These are phyloP conservation scores for Molossus alvarezi DNA, from an alignment of 2,797 vertebrate genomes.

Conservation along the genomic window DNA sequence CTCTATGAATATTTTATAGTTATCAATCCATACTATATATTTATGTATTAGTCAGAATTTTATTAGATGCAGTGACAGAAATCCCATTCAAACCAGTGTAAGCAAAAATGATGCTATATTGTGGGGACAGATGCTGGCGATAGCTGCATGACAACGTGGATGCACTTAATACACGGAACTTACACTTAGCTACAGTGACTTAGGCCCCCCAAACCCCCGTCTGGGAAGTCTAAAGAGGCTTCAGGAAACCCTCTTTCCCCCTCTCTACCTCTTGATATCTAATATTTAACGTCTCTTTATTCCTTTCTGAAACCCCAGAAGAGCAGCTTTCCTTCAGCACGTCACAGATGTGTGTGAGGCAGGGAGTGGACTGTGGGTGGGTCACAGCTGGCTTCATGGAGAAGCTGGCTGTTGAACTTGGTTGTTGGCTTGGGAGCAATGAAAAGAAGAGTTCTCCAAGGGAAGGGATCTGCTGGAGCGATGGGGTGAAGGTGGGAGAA, in stretches of 20 bases:
- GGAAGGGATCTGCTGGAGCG: background rate
- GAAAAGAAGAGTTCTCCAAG: background rate
- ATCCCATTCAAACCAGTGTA: background rate
- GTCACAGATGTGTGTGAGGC: background rate
- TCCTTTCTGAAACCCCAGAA: background rate
- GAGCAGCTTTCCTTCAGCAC: background rate
- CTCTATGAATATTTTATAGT: conserved; percentile 9
- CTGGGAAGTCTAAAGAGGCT: background rate
- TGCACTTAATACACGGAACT: background rate
- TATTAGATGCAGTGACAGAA: conserved; percentile 19
- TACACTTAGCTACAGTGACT: background rate
- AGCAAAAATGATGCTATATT: conserved; percentile 7
- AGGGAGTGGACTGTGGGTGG: background rate
- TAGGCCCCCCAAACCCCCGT: accelerated
- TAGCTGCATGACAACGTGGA: background rate
- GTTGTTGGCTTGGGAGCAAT: background rate
- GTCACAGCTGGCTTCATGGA: background rate
- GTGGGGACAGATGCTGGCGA: background rate
- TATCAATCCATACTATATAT: background rate
- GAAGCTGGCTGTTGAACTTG: conserved; percentile 9
- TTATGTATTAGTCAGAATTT: conserved; percentile 31
- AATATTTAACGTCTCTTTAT: background rate
- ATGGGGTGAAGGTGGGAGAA: background rate
- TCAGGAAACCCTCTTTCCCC: background rate
- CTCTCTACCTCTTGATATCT: background rate